Conservation (phyloP, 2,113 vertebrate genomes). For the Archilochus colubris region DNA sequence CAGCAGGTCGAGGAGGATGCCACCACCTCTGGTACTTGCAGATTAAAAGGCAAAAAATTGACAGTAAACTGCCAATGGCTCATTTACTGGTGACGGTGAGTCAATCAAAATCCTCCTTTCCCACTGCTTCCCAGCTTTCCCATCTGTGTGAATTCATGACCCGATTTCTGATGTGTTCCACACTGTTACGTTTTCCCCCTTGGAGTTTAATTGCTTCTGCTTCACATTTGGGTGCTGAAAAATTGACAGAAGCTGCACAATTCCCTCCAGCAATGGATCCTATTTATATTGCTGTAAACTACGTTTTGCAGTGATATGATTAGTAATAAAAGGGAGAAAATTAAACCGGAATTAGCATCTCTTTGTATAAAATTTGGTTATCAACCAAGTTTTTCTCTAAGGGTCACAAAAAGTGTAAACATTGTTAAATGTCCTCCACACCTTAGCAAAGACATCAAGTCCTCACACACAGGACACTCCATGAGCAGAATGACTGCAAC, state of each 20-base stretch:
- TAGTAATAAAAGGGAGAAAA: conserved; percentile 74
- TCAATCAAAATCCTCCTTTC: conserved; percentile 71
- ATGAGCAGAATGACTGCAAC: neutral
- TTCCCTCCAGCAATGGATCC: conserved; percentile 73
- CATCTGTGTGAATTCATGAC: conserved; percentile 77
- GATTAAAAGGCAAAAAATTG: conserved; percentile 70
- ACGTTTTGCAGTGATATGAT: conserved; percentile 69
- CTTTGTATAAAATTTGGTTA: conserved; percentile 47
- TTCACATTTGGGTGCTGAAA: conserved; percentile 76
- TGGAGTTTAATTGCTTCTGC: conserved; percentile 76
- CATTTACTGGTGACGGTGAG: conserved; percentile 72
- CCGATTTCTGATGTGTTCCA: conserved; percentile 75
- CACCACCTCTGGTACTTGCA: conserved; percentile 55
- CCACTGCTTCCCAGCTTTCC: conserved; percentile 68
- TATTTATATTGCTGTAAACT: conserved; percentile 74
- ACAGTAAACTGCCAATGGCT: conserved; percentile 68
- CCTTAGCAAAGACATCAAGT: neutral
- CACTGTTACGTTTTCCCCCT: conserved; percentile 70
- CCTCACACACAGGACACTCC: neutral
- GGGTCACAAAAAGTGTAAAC: conserved; percentile 5
- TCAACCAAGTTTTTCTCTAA: conserved; percentile 8
- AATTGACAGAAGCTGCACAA: conserved; percentile 72
- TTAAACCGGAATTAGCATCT: conserved; percentile 64
- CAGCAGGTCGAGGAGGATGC: neutral
- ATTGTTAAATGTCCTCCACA: neutral